These are phyloP conservation scores for Drosophila nr. perissopoda DNA, from an alignment of 2,888 invertebrate species.

Conservation along the genomic window DNA sequence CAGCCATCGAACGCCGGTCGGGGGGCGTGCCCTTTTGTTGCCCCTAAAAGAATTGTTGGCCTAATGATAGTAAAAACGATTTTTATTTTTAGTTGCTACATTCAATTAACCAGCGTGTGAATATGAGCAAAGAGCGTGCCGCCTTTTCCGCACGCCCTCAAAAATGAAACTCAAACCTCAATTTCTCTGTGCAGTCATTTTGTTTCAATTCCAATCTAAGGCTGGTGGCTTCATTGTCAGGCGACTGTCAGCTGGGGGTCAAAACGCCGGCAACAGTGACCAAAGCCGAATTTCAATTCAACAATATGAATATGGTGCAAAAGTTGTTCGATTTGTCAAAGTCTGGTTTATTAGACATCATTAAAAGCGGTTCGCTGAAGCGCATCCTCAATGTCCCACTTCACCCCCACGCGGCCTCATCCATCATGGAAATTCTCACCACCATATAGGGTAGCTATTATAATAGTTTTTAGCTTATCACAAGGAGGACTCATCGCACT, in stretches of 20 bases:
- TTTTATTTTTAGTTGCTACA: constrained; percentile 35
- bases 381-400: background rate
- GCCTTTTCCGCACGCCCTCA: constrained; percentile 47
- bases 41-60: constrained; percentile 21
- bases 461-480: constrained; percentile 1
- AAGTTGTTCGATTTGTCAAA: constrained; percentile 62
- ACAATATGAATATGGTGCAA: constrained; percentile 58
- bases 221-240: constrained; percentile 62
- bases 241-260: constrained; percentile 38
- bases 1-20: constrained; percentile 19
- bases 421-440: background rate
- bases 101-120: constrained; percentile 76
- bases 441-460: background rate
- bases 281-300: constrained; percentile 50
- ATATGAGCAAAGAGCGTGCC: constrained; percentile 53
- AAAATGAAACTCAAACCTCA: constrained; percentile 1
- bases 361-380: constrained; percentile 34
- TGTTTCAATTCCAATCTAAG: constrained; percentile 17
- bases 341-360: constrained; percentile 50
- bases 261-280: constrained; percentile 27
- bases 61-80: constrained; percentile 69
- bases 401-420: background rate
- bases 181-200: background rate
- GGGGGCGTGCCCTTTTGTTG: constrained; percentile 30
- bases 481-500: constrained; percentile 1